These are phyloP conservation scores for Thymallus thymallus DNA, from an alignment of 2,113 vertebrate species.

Conservation along the genomic window DNA sequence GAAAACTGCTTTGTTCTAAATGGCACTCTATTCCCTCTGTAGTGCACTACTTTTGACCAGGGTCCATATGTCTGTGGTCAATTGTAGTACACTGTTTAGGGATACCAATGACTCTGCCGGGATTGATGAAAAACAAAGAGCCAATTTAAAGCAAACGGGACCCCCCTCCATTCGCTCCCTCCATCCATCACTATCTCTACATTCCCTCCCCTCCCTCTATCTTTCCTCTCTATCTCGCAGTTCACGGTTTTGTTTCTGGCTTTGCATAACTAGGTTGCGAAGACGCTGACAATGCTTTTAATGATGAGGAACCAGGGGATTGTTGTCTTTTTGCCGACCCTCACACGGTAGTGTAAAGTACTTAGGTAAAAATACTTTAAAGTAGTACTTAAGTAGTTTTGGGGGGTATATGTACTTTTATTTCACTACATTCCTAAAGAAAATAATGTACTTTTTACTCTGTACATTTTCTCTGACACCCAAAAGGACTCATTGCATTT, in stretches of 20 bases:
- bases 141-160: slow-evolving; percentile 69
- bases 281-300: slow-evolving; percentile 53
- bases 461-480: too few relatives aligned
- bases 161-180: slow-evolving; percentile 17
- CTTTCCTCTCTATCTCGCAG: slow-evolving; percentile 39
- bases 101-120: slow-evolving; percentile 49
- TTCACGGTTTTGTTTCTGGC: slow-evolving; percentile 28
- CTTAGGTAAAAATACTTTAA: too few relatives aligned
- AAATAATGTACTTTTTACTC: too few relatives aligned
- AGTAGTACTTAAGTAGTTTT: too few relatives aligned
- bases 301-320: slow-evolving; percentile 46
- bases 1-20: neutral
- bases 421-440: too few relatives aligned
- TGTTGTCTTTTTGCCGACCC: slow-evolving; percentile 22
- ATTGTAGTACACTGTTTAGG: too few relatives aligned
- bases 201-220: slow-evolving; percentile 26
- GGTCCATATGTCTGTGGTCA: too few relatives aligned
- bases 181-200: slow-evolving; percentile 10
- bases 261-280: slow-evolving; percentile 59
- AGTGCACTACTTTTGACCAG: too few relatives aligned
- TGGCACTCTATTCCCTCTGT: too few relatives aligned
- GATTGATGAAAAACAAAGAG: slow-evolving; percentile 75
- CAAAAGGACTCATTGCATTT: too few relatives aligned
- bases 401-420: too few relatives aligned
- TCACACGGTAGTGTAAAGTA: too few relatives aligned